Conservation (phyloP, 2,888 invertebrate species). For the Volucella inanis region DNA sequence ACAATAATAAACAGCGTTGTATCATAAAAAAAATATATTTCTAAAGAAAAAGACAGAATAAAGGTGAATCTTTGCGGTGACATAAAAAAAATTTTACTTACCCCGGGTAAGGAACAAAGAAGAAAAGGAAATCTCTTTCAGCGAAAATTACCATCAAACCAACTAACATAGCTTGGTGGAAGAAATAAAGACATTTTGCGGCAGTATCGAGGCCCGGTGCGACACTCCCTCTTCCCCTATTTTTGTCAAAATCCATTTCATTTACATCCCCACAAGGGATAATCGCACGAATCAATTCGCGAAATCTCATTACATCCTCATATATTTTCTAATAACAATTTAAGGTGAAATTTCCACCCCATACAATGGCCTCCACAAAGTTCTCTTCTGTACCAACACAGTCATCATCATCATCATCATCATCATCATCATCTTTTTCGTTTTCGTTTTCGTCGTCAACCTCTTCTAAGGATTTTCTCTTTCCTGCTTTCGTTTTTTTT, state of each 20-base stretch:
- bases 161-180: neutral
- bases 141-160: constrained; percentile 37
- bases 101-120: neutral
- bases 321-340: constrained; percentile 67
- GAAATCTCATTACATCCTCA: constrained; percentile 61
- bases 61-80: constrained; percentile 32
- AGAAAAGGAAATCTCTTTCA: constrained; percentile 21
- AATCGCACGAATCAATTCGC: constrained; percentile 63
- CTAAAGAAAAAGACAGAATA: constrained; percentile 30
- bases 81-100: constrained; percentile 21
- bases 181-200: constrained; percentile 21
- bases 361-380: constrained; percentile 12
- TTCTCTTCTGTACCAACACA: neutral
- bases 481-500: neutral
- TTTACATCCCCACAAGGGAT: constrained; percentile 64
- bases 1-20: too few species aligned
- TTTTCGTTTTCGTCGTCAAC: neutral
- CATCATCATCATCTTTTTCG: neutral
- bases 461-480: constrained; percentile 3
- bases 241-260: constrained; percentile 50
- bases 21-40: too few species aligned
- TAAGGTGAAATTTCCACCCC: constrained; percentile 43
- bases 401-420: constrained; percentile 37
- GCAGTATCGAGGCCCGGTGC: constrained; percentile 16
- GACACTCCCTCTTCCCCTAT: constrained; percentile 1